phyloP scores from a whole-genome alignment of 1,140 invertebrate species.

The Leptopilina boulardi region DNA sequence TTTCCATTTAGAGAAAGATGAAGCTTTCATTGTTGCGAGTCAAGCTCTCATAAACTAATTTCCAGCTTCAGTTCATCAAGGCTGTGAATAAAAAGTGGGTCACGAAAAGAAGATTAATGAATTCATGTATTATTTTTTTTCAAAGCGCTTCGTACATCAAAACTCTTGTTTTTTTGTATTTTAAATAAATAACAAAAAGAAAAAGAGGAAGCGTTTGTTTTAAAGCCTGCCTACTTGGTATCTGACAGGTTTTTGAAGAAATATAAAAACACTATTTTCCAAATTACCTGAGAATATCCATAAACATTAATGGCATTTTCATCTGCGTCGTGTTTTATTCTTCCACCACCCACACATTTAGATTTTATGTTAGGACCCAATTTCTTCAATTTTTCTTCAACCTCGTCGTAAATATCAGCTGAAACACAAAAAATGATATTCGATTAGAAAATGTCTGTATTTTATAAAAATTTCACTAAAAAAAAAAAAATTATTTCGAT shows the following conservation, averaged over 20 bases:
- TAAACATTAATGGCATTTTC: conserved; percentile 89
- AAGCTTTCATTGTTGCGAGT: neutral
- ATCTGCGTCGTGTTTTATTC: conserved; percentile 85
- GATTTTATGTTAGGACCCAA: conserved; percentile 75
- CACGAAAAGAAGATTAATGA: conserved; percentile 10
- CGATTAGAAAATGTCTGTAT: conserved; percentile 40
- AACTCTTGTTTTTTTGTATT: neutral
- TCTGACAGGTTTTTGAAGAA: neutral
- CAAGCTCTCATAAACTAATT: conserved; percentile 10
- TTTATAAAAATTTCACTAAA: neutral
- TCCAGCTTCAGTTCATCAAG: neutral
- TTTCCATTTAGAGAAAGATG: neutral
- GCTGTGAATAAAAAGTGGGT: conserved; percentile 9
- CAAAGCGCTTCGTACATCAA: neutral
- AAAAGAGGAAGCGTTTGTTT: too few relatives aligned
- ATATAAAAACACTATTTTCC: neutral
- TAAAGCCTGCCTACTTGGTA: too few relatives aligned
- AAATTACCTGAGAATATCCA: conserved; percentile 87
- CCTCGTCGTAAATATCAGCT: conserved; percentile 84
- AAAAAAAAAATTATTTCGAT: too few relatives aligned
- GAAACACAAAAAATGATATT: conserved; percentile 58
- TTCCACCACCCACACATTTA: conserved; percentile 89
- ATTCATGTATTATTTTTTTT: conserved; percentile 1
- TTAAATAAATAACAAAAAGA: too few relatives aligned
- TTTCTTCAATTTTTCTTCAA: conserved; percentile 74